phyloP scores from a whole-genome alignment of 2,888 invertebrate species.

The Cantharis lateralis region DNA sequence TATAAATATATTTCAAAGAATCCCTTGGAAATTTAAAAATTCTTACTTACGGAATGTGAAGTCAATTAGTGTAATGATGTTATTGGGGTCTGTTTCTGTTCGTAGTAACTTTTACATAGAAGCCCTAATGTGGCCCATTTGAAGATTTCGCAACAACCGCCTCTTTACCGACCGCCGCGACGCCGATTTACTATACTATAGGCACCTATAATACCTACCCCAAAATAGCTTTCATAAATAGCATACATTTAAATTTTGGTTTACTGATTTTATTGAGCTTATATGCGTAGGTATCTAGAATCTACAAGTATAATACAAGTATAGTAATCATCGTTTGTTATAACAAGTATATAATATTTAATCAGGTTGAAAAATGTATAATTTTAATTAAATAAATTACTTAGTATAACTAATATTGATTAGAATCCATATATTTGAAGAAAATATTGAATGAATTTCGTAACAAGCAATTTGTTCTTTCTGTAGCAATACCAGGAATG shows the following conservation, averaged over 20 bases:
- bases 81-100: not conserved
- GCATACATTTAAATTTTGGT: not conserved
- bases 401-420: not conserved
- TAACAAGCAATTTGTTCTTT: not conserved
- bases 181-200: no score
- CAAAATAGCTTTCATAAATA: not conserved
- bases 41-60: not conserved
- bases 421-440: not conserved
- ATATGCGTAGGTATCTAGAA: not conserved
- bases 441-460: not conserved
- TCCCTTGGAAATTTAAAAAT: no score
- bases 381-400: not conserved
- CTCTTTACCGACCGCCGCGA: not conserved
- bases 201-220: no score
- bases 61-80: not conserved
- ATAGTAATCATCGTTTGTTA: no score
- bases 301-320: no score
- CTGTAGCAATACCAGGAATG: conserved; percentile 4
- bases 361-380: not conserved
- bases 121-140: not conserved
- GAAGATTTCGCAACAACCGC: not conserved
- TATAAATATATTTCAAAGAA: no score
- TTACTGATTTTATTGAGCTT: not conserved
- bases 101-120: not conserved
- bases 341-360: no score